Evolutionary conservation across 2,888 invertebrate species (phyloP), one percentile per base, ranked within the genome.

Genomic region (Helicoverpa assulta): DNA sequence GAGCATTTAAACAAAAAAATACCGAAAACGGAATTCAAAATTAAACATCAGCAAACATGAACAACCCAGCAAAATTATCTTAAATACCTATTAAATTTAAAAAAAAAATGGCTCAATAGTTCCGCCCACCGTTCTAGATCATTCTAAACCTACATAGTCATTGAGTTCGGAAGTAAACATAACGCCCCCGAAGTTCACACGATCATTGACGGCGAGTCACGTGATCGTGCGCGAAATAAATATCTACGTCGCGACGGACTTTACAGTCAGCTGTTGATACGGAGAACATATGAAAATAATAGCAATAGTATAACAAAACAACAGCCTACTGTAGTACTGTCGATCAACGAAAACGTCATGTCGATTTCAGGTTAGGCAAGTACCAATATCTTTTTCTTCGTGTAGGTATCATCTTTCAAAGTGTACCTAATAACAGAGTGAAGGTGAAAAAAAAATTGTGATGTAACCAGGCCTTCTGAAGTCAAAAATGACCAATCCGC

Each of bases 141-240:
- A 56, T 33, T 52, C 59, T 52, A 67, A 59, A 67, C 16, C 50
- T 59, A 54, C 5, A 43, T 54, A 61, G 29, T 51, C 40, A 21
- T 52, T 52, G 53, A n/a, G 63, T 64, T 70, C 62, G 70, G 70
- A 70, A 64, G 69, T 73, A 73, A 79, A 79, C 52, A 61, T 47
- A 65, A 57, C 79, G 79, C 80, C 76, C 77, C 80, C 66, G 33
- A 26, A 52, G 40, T 67, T 77, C 80, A 43, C 77, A 77, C 77
- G 80, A 47, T 76, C 64, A 80, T 80, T 80, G 77, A 66, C n/a
- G 26, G 37, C 12, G 12, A 21, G 19, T 62, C 79, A 75, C 70
- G 69, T 69, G 75, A 26, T 54, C 33, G 16, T 47, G 62, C 19
- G 52, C 47, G 37, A 61, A 58, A 55, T 54, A 18, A 47, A 54